These are phyloP conservation scores for Plectropomus leopardus DNA, from an alignment of 2,113 vertebrate species.

Conservation along the genomic window DNA sequence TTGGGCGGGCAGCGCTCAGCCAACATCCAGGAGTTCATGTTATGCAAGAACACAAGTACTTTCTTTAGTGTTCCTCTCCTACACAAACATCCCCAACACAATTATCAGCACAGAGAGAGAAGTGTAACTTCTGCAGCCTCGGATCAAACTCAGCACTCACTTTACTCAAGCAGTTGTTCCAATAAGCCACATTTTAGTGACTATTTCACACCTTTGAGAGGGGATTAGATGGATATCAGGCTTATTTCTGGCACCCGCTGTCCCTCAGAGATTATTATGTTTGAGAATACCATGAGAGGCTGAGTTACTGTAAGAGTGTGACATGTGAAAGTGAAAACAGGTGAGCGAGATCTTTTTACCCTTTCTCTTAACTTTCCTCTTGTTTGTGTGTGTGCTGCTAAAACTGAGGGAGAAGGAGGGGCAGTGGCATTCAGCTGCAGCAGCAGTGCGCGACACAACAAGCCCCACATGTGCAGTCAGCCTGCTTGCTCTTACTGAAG, in stretches of 20 bases:
- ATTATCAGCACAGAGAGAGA: constrained; percentile 35
- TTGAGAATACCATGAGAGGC: constrained; percentile 5
- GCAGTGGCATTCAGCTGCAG: constrained; percentile 20
- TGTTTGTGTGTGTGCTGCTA: background rate
- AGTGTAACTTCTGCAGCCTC: constrained; percentile 1
- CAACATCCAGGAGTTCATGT: constrained; percentile 28
- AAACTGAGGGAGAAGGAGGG: constrained; percentile 8
- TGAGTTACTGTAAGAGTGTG: background rate
- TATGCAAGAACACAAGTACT: constrained; percentile 22
- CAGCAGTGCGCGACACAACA: background rate
- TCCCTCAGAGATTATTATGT: constrained; percentile 26
- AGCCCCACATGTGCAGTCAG: constrained; percentile 28
- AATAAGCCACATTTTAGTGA: background rate
- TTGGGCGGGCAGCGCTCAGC: constrained; percentile 13
- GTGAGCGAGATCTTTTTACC: background rate
- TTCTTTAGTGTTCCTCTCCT: constrained; percentile 24
- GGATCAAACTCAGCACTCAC: constrained; percentile 6
- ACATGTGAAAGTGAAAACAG: constrained; percentile 12
- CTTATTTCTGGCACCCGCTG: constrained; percentile 19
- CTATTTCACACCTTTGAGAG: constrained; percentile 23
- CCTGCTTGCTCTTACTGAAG: constrained; percentile 31
- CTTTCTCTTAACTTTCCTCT: constrained; percentile 5
- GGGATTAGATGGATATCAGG: constrained; percentile 29
- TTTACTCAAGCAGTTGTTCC: constrained; percentile 3
- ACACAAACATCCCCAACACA: constrained; percentile 39